Conservation (phyloP, 1,140 invertebrate species). For the Conopomorpha cramerella region DNA sequence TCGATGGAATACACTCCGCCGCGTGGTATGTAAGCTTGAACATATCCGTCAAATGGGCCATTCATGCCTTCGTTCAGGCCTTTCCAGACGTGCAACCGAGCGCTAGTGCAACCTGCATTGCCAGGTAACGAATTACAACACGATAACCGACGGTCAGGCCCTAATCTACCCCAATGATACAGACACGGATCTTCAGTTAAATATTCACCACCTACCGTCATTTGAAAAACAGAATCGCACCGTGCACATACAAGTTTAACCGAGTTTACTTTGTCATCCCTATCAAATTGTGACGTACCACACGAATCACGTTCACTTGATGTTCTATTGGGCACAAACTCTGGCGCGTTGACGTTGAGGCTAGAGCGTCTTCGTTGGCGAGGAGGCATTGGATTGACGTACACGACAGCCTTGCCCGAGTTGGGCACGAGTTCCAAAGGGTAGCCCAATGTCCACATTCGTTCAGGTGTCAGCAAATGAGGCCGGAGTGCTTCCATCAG, state of each 20-base stretch:
- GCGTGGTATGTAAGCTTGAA: conserved; percentile 55
- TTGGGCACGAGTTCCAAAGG: conserved; percentile 68
- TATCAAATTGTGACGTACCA: conserved; percentile 57
- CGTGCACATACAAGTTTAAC: conserved; percentile 70
- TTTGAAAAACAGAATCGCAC: conserved; percentile 72
- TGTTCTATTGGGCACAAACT: conserved; percentile 63
- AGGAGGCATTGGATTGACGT: conserved; percentile 58
- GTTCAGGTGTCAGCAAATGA: conserved; percentile 68
- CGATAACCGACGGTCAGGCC: conserved; percentile 39
- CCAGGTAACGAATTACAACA: conserved; percentile 55
- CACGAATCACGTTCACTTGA: conserved; percentile 53
- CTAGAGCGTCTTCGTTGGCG: conserved; percentile 20
- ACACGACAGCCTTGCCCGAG: conserved; percentile 66
- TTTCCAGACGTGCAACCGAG: conserved; percentile 75
- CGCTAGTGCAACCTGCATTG: conserved; percentile 65
- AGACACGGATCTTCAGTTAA: conserved; percentile 70
- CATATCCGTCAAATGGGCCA: conserved; percentile 71
- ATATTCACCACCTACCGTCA: conserved; percentile 69
- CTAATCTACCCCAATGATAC: conserved; percentile 80
- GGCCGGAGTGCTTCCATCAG: conserved; percentile 36
- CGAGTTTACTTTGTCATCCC: conserved; percentile 53
- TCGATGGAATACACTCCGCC: conserved; percentile 80
- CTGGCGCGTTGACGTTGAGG: conserved; percentile 67
- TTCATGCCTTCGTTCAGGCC: conserved; percentile 70
- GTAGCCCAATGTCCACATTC: conserved; percentile 73